These are phyloP conservation scores for Gallinago media DNA, from an alignment of 2,113 vertebrate species.

Conservation along the genomic window DNA sequence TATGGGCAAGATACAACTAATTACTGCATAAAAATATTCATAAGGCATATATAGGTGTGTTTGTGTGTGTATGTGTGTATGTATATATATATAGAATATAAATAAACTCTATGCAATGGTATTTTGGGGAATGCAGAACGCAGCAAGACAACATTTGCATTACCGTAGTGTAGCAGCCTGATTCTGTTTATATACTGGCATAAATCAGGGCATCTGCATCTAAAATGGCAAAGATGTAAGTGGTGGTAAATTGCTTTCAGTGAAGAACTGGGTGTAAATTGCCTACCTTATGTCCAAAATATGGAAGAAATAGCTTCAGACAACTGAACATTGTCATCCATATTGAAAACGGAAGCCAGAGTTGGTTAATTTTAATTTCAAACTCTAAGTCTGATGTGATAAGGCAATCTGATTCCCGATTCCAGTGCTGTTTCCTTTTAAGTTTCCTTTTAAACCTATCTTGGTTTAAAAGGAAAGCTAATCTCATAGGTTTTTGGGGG, in stretches of 20 bases:
- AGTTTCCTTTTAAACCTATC: background rate
- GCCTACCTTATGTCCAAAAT: background rate
- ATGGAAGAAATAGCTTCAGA: background rate
- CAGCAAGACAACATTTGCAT: background rate
- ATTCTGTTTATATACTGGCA: background rate
- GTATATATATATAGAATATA: background rate
- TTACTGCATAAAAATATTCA: background rate
- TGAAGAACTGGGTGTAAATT: background rate
- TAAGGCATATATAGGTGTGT: background rate
- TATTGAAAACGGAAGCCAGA: background rate
- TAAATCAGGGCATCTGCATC: background rate
- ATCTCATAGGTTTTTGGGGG: background rate
- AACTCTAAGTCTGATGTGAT: background rate
- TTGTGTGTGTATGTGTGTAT: background rate
- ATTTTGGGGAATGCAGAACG: background rate
- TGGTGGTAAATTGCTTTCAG: background rate
- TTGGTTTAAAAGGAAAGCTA: background rate
- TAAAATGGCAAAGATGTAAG: background rate
- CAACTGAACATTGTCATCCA: background rate
- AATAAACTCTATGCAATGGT: background rate
- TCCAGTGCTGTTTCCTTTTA: background rate
- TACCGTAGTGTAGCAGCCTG: background rate
- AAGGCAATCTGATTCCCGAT: background rate
- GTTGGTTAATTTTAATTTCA: background rate
- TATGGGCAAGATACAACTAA: background rate